A percentile compares a stretch with the other conserved stretches of the same genome.
Evolutionary conservation across 2,113 vertebrate genomes (phyloP).

Genomic region (Macrotis lagotis): DNA sequence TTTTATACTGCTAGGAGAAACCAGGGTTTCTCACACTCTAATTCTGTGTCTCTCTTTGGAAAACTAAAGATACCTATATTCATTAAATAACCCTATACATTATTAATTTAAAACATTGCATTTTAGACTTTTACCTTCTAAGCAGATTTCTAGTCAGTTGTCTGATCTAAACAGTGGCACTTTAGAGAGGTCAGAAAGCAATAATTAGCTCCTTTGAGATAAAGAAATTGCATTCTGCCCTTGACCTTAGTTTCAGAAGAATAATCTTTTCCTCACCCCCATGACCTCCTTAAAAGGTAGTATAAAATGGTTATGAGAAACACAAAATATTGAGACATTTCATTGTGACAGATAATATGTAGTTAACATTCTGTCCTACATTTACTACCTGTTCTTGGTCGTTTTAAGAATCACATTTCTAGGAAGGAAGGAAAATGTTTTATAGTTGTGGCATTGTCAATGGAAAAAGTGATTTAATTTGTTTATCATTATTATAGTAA

Average conservation of each 20-base stretch:
- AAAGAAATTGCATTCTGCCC: neutral
- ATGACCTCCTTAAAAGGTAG: neutral
- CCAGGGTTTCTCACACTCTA: neutral
- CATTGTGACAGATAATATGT: neutral
- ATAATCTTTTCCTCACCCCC: neutral
- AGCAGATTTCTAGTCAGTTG: neutral
- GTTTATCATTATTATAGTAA: neutral
- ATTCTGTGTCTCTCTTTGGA: neutral
- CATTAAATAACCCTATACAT: neutral
- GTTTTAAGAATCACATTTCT: accelerated
- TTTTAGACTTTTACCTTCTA: neutral
- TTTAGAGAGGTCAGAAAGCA: neutral
- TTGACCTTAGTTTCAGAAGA: constrained; percentile 11
- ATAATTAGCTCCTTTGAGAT: neutral
- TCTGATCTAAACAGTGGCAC: neutral
- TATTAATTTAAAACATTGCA: neutral
- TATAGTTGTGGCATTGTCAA: neutral
- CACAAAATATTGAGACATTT: neutral
- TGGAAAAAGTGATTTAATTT: no score
- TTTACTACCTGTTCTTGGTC: neutral
- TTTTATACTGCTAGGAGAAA: constrained; percentile 34
- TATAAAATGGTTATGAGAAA: neutral
- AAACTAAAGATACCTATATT: neutral
- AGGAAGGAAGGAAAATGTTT: neutral
- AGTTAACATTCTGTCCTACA: neutral